Conservation (phyloP, 23 tunicate species). For the Trididemnum nubilum region DNA sequence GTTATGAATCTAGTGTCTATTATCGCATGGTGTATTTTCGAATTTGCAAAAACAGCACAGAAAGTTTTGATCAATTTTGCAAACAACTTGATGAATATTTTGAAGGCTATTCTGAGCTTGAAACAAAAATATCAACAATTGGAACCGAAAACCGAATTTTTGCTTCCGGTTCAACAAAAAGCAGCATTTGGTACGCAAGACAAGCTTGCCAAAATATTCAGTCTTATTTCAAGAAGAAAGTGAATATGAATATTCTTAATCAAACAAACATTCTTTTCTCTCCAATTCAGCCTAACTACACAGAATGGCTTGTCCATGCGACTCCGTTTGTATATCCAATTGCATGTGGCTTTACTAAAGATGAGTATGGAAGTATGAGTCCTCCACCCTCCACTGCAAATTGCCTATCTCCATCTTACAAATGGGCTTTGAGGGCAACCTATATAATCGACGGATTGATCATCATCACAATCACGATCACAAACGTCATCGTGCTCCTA, state of each 20-base stretch:
- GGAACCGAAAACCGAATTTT: conserved; percentile 2
- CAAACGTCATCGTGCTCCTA: conserved; percentile 33
- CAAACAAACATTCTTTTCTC: not conserved
- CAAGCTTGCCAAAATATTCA: conserved; percentile 29
- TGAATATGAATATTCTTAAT: not conserved
- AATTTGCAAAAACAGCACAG: not conserved
- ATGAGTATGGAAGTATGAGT: not conserved
- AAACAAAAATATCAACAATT: not conserved
- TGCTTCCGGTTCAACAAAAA: conserved; percentile 17
- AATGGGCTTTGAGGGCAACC: conserved; percentile 15
- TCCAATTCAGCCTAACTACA: conserved; percentile 8
- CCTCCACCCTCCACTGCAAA: not conserved
- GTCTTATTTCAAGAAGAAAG: conserved; percentile 24
- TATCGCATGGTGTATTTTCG: conserved; percentile 50
- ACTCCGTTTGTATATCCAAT: conserved; percentile 44
- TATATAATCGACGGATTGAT: conserved; percentile 29
- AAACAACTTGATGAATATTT: not conserved
- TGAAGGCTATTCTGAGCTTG: not conserved
- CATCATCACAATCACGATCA: conserved; percentile 6
- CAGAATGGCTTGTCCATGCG: conserved; percentile 51
- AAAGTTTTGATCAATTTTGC: conserved; percentile 8
- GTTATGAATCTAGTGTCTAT: conserved; percentile 41
- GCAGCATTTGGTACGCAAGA: conserved; percentile 8
- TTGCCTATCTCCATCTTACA: conserved; percentile 40
- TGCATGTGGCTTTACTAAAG: conserved; percentile 44